These are phyloP conservation scores for Tangara arthus DNA, from an alignment of 2,797 vertebrate species.

Conservation along the genomic window DNA sequence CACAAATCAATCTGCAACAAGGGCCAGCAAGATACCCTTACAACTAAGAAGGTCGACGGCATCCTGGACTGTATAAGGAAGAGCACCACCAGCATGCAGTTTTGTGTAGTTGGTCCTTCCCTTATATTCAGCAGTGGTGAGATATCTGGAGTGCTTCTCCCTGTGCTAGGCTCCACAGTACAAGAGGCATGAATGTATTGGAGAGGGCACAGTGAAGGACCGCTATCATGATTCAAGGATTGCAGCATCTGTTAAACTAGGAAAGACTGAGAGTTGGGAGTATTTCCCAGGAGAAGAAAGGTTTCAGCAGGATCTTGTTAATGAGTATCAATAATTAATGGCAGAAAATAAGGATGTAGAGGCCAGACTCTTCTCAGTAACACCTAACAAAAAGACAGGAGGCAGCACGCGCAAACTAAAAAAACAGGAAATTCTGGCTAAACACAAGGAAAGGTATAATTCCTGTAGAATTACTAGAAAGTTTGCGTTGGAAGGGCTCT, in stretches of 20 bases:
- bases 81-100: background rate
- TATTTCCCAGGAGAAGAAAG: background rate
- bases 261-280: background rate
- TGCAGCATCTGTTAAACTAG: background rate
- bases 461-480: background rate
- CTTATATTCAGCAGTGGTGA: background rate
- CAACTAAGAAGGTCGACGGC: background rate
- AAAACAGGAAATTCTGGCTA: background rate
- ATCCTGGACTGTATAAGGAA: background rate
- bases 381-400: background rate
- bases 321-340: background rate
- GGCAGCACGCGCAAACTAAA: rapidly evolving
- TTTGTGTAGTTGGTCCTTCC: background rate
- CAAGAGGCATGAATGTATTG: too few species aligned
- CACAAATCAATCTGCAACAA: background rate
- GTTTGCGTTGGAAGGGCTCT: background rate
- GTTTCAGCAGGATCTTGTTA: background rate
- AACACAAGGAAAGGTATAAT: background rate
- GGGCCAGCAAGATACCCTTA: background rate
- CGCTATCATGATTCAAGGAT: rapidly evolving
- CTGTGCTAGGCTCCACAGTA: background rate
- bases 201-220: background rate
- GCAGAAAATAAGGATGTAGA: background rate
- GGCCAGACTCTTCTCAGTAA: background rate
- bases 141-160: background rate